Evolutionary conservation across 2,797 vertebrate genomes (phyloP).

Genomic region (Trematomus bernacchii): DNA sequence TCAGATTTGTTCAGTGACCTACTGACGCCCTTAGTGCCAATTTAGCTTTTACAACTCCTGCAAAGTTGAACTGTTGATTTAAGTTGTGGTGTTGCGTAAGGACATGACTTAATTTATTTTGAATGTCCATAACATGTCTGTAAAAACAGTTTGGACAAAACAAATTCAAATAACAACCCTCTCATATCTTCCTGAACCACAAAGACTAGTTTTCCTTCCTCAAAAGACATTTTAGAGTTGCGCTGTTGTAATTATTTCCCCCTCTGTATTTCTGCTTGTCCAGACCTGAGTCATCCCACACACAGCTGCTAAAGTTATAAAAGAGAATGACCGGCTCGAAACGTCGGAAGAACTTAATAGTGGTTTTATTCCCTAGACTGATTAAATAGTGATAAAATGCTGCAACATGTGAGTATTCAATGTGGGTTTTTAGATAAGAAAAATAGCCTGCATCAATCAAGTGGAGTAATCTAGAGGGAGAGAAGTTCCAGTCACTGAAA

Average conservation of each 20-base stretch:
- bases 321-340: constrained; percentile 29
- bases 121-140: not conserved
- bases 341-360: constrained; percentile 7
- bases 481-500: constrained; percentile 41
- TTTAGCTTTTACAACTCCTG: not conserved
- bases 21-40: no score
- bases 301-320: constrained; percentile 56
- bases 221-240: constrained; percentile 6
- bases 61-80: not conserved
- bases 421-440: constrained; percentile 15
- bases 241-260: constrained; percentile 41
- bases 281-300: constrained; percentile 51
- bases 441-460: constrained; percentile 25
- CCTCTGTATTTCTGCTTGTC: constrained; percentile 25
- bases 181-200: not conserved
- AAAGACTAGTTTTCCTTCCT: constrained; percentile 7
- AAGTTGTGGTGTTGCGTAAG: not conserved
- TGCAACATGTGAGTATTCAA: not conserved
- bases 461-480: constrained; percentile 16
- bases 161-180: not conserved
- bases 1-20: no score
- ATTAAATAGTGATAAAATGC: not conserved
- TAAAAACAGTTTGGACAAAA: not conserved
- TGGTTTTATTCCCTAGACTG: not conserved
- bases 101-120: not conserved